Conservation (phyloP, 2,113 vertebrate genomes). For the Pseudopipra pipra region DNA sequence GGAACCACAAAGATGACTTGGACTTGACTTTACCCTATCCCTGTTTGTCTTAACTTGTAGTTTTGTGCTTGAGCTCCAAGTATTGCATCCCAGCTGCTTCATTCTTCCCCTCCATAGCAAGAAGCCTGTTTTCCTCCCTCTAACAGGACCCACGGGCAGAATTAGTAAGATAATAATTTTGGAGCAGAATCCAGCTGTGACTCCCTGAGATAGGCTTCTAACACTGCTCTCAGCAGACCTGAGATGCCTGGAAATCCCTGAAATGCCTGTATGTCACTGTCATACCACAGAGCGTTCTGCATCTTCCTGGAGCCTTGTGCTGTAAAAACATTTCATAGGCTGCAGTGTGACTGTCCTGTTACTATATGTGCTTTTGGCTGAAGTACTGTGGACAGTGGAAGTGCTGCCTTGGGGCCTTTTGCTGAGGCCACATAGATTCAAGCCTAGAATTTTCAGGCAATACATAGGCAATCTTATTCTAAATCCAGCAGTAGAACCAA, state of each 20-base stretch:
- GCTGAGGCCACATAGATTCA: not conserved
- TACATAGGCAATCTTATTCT: not conserved
- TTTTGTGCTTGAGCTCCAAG: not conserved
- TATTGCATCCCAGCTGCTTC: not conserved
- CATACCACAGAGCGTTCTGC: not conserved
- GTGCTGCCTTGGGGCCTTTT: not conserved
- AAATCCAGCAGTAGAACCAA: not conserved
- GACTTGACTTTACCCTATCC: not conserved
- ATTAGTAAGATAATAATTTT: not conserved
- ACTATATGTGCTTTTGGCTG: not conserved
- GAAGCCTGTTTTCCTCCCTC: not conserved
- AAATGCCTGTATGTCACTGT: not conserved
- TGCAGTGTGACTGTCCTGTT: not conserved
- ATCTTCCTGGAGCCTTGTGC: not conserved
- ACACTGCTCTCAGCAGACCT: not conserved
- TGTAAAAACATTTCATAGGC: not conserved
- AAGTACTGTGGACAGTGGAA: not conserved
- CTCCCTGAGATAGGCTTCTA: not conserved
- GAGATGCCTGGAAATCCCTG: not conserved
- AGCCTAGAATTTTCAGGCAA: not conserved
- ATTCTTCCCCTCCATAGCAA: not conserved
- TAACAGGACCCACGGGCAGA: not conserved
- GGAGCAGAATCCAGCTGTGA: not conserved
- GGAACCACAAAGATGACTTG: not conserved
- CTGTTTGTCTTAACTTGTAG: not conserved